phyloP scores from a whole-genome alignment of 1,140 invertebrate species.

The Chrysoperla carnea region DNA sequence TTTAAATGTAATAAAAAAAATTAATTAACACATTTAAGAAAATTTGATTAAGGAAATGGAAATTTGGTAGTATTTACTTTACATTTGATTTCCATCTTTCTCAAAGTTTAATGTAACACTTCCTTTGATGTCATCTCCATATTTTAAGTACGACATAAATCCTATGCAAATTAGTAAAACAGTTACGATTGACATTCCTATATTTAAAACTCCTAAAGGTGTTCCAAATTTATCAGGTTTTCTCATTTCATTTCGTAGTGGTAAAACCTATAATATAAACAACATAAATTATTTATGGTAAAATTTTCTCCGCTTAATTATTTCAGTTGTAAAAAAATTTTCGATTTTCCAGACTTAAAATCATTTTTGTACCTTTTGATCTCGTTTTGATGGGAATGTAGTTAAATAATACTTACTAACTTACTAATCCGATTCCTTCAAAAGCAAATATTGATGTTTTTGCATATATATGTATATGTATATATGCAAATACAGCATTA shows the following conservation, averaged over 20 bases:
- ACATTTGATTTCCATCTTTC: conserved; percentile 16
- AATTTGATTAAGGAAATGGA: not conserved
- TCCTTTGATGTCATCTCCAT: conserved; percentile 46
- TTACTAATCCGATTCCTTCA: conserved; percentile 62
- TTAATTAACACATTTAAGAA: not conserved
- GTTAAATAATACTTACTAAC: conserved; percentile 25
- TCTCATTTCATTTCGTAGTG: conserved; percentile 79
- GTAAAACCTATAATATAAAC: conserved; percentile 46
- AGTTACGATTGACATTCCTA: conserved; percentile 64
- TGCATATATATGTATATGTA: too few species aligned
- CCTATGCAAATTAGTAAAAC: conserved; percentile 60
- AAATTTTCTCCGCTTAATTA: too few species aligned
- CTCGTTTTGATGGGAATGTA: too few species aligned
- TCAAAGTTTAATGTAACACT: conserved; percentile 58
- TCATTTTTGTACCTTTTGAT: too few species aligned
- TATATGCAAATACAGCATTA: too few species aligned
- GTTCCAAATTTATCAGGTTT: conserved; percentile 58
- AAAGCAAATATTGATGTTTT: conserved; percentile 65
- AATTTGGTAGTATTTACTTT: not conserved
- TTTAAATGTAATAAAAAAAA: conserved; percentile 14
- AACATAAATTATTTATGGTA: too few species aligned
- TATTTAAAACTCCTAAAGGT: conserved; percentile 62
- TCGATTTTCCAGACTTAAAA: too few species aligned
- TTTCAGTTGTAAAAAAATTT: too few species aligned
- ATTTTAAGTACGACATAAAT: conserved; percentile 70